A percentile compares a stretch with the other conserved stretches of the same genome.
These are phyloP conservation scores for Pavo muticus DNA, from an alignment of 2,113 vertebrate genomes.

Conservation along the genomic window DNA sequence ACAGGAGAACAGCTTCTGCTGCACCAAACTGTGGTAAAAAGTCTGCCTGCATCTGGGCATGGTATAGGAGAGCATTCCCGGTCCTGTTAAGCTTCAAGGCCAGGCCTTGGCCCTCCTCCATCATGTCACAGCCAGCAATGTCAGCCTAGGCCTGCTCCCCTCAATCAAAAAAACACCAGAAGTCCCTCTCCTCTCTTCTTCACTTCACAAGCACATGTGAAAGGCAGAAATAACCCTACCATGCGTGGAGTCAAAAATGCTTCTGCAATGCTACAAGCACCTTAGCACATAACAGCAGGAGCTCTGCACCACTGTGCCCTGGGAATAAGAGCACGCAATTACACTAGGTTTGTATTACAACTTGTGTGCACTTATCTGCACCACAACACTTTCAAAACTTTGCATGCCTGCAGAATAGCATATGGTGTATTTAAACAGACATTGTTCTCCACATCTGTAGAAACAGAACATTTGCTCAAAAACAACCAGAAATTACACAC, in stretches of 20 bases:
- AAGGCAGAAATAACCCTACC: background rate
- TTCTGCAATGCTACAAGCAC: background rate
- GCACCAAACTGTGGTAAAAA: background rate
- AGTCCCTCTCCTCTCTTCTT: background rate
- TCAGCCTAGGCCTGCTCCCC: background rate
- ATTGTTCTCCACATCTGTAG: background rate
- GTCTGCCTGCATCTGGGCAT: background rate
- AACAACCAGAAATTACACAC: background rate
- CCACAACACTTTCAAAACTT: background rate
- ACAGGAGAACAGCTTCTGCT: background rate
- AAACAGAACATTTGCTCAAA: background rate
- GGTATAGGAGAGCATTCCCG: background rate
- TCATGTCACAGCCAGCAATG: background rate
- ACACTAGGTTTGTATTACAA: background rate
- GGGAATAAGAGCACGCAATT: fast-evolving
- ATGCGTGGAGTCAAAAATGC: background rate
- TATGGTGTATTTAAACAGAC: background rate
- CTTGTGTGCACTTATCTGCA: background rate
- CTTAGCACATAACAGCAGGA: background rate
- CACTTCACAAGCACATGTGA: fast-evolving
- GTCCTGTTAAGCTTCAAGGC: background rate
- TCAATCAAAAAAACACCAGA: background rate
- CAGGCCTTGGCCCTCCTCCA: background rate
- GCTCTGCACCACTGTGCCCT: background rate
- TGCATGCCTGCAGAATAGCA: background rate